Evolutionary conservation across 1,140 invertebrate genomes (phyloP).

Genomic region (Hylyphantes graminicola): DNA sequence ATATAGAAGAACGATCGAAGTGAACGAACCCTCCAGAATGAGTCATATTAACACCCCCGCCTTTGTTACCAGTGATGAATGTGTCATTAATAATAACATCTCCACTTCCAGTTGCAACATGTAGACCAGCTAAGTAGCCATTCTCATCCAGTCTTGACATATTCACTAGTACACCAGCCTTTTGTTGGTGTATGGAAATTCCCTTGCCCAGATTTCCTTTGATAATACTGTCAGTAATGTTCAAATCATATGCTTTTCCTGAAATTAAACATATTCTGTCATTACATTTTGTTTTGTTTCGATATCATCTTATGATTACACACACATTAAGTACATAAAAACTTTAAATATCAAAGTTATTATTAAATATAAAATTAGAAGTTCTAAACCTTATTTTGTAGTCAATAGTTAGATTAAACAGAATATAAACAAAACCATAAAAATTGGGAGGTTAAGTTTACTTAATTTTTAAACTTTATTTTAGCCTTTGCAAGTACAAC

Average conservation of each 20-base stretch:
- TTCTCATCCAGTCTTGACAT: constrained; percentile 86
- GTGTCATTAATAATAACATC: constrained; percentile 92
- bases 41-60: constrained; percentile 79
- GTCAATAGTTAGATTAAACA: no score
- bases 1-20: constrained; percentile 82
- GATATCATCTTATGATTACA: no score
- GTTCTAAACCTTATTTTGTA: no score
- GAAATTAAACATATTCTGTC: constrained; percentile 58
- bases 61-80: constrained; percentile 89
- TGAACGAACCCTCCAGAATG: constrained; percentile 91
- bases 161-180: constrained; percentile 83
- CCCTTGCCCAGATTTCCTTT: constrained; percentile 93
- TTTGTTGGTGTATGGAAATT: constrained; percentile 84
- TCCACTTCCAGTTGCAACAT: constrained; percentile 86
- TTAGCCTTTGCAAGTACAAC: no score
- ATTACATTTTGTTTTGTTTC: no score
- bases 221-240: constrained; percentile 85
- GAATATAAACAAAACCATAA: no score
- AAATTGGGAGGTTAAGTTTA: no score
- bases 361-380: no score
- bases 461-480: no score
- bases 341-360: no score
- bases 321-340: no score
- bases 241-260: constrained; percentile 88
- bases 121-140: constrained; percentile 86